Percentiles rank a stretch among this genome's conserved stretches.
Evolutionary conservation across 1,140 invertebrate genomes (phyloP).

Genomic region (Pseudomyrmex sp.): DNA sequence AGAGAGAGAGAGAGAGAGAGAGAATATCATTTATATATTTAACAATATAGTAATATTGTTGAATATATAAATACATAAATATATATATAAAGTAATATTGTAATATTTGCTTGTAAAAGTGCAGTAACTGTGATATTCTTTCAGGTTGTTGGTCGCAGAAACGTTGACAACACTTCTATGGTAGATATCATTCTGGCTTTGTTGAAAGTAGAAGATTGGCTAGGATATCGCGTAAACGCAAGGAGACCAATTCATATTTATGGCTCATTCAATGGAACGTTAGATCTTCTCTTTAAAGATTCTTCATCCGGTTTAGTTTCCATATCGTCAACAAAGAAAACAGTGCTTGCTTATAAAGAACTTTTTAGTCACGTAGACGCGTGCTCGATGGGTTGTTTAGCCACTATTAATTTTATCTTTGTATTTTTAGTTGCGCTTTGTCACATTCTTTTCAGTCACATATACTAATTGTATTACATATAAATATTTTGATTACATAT

Average conservation of each 20-base stretch:
- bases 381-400: constrained; percentile 64
- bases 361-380: constrained; percentile 80
- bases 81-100: constrained; percentile 20
- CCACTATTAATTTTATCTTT: constrained; percentile 25
- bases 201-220: constrained; percentile 85
- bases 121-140: constrained; percentile 64
- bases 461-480: constrained; percentile 9
- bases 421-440: constrained; percentile 28
- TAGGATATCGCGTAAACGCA: constrained; percentile 77
- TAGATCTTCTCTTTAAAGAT: constrained; percentile 87
- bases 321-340: constrained; percentile 69
- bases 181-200: constrained; percentile 81
- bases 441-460: constrained; percentile 21
- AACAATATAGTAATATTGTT: too few relatives aligned
- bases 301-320: constrained; percentile 85
- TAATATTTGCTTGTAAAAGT: constrained; percentile 39
- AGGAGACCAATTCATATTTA: constrained; percentile 82
- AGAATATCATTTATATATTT: too few relatives aligned
- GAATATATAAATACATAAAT: too few relatives aligned
- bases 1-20: too few relatives aligned
- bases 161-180: constrained; percentile 77
- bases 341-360: constrained; percentile 78
- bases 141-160: constrained; percentile 80
- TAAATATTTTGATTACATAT: not conserved
- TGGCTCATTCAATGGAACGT: constrained; percentile 83